A percentile compares a stretch with the other conserved stretches of the same genome.
Conservation (phyloP, 1,140 invertebrate species). For the Aphidius gifuensis region DNA sequence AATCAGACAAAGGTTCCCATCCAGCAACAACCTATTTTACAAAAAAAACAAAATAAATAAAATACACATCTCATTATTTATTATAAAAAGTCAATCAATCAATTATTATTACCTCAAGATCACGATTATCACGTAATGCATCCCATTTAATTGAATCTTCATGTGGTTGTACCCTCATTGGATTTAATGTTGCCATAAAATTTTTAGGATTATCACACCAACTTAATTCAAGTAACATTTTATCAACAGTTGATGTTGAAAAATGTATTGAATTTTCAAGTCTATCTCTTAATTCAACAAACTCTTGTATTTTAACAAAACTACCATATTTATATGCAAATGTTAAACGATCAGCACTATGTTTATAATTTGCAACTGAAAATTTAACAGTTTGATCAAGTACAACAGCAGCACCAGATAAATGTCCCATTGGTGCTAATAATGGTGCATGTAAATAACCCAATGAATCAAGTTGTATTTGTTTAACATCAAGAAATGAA, state of each 20-base stretch:
- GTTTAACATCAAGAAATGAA: conserved; percentile 79
- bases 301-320: conserved; percentile 88
- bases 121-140: conserved; percentile 60
- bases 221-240: conserved; percentile 74
- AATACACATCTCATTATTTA: too few relatives aligned
- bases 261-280: conserved; percentile 82
- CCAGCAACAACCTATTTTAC: conserved; percentile 36
- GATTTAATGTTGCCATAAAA: conserved; percentile 39
- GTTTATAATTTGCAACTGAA: conserved; percentile 82
- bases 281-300: conserved; percentile 78
- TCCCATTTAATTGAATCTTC: conserved; percentile 57
- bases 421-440: conserved; percentile 67
- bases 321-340: conserved; percentile 92
- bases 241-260: conserved; percentile 72
- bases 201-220: conserved; percentile 46
- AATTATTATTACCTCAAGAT: conserved; percentile 44
- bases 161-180: conserved; percentile 60
- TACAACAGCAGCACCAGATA: conserved; percentile 62
- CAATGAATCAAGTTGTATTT: conserved; percentile 90
- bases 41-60: too few relatives aligned
- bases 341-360: conserved; percentile 87
- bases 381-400: conserved; percentile 77
- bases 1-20: conserved; percentile 44
- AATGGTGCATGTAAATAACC: conserved; percentile 78
- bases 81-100: too few relatives aligned